These are phyloP conservation scores for Pipistrellus nathusii DNA, from an alignment of 2,797 vertebrate species.

Conservation along the genomic window DNA sequence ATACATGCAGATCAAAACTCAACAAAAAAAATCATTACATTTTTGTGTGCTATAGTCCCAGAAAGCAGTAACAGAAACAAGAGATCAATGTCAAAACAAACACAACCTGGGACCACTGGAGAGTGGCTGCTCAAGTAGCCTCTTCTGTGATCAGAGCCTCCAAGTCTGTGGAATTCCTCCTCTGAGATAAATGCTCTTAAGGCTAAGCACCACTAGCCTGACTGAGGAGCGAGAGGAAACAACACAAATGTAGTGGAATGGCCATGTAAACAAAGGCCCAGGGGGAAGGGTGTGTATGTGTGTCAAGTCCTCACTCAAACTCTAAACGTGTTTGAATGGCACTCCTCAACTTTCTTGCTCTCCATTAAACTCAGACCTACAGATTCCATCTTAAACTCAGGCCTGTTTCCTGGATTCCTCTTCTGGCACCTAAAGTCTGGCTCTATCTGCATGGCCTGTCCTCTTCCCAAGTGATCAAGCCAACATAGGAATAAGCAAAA, in stretches of 20 bases:
- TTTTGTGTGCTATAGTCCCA: slow-evolving; percentile 19
- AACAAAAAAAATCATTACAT: slow-evolving; percentile 30
- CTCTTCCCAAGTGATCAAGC: background rate
- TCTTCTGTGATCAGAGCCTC: background rate
- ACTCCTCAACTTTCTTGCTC: background rate
- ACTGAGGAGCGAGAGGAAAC: background rate
- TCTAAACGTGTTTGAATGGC: background rate
- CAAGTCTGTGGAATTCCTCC: background rate
- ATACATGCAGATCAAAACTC: slow-evolving; percentile 14
- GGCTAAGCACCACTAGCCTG: background rate
- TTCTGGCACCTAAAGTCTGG: background rate
- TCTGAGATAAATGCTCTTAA: background rate
- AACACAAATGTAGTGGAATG: background rate
- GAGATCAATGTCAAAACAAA: slow-evolving; percentile 50
- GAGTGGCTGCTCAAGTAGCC: background rate
- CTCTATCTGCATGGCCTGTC: background rate
- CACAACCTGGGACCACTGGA: background rate
- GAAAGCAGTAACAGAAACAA: slow-evolving; percentile 63
- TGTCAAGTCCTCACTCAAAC: background rate
- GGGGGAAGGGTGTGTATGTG: background rate
- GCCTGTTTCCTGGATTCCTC: background rate
- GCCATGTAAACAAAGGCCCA: background rate
- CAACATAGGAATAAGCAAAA: background rate
- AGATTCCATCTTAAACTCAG: background rate
- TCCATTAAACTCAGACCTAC: background rate